Evolutionary conservation across 2,797 vertebrate genomes (phyloP), one percentile per base, ranked within the genome.

Genomic region (Argya squamiceps): DNA sequence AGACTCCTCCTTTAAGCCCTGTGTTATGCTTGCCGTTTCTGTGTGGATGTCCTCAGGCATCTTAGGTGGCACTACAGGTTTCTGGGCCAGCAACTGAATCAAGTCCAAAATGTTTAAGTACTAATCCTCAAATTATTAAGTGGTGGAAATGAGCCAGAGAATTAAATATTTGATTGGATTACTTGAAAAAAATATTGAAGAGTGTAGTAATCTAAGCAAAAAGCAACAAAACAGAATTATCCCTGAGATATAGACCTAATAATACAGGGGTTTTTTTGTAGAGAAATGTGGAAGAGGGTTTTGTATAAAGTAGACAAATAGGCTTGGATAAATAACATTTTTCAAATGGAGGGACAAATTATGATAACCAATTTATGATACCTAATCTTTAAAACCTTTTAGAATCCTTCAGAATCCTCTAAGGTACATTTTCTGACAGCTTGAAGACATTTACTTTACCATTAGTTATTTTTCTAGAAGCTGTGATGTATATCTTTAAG

Each of bases 371-470:
- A 89, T 21, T 94, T 78, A 80, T 12, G 34, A 78, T 68, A 55
- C 12, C 3, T 92, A 80, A 83, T 96, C 29, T 97, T 94, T 91
- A 86, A 96, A 98, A 92, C 36, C 69, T 69, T 92, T 92, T 73
- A 88, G 85, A 94, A 90, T 71, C 9, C 22, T 65, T 86, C 50
- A 69, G 71, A 92, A 95, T 92, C 58, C 80, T 88, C 47, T 27
- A 56, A 50, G 89, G 81, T 73, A 74, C 59, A 53, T 94, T 96
- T 95, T 92, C 19, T 78, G 78, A 88, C 71, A 96, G 58, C 15
- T 94, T 89, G 87, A 95, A 94, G 56, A 65, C 4, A 1, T 74
- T 92, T 84, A 44, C 21, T 89, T 83, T 86, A 41, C 39, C 26
- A 50, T 88, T 94, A 88, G 19, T 82, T 90, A 75, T 71, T 93